Conservation (phyloP, 1,140 invertebrate species). For the Cepaea nemoralis region DNA sequence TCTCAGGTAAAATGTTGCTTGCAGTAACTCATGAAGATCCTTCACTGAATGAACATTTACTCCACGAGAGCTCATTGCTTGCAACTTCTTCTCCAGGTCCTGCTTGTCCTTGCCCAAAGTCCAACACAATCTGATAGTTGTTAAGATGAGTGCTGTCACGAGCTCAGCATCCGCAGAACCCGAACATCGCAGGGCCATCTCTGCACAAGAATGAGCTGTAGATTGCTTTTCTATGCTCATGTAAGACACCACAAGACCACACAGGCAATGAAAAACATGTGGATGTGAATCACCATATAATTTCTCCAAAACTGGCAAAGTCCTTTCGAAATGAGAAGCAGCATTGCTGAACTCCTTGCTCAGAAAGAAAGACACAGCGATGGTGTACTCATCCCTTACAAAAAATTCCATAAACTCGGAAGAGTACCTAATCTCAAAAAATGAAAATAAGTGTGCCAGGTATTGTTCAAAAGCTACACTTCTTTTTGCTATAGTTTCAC, state of each 20-base stretch:
- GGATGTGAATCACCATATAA: constrained; percentile 80
- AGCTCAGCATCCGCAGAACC: constrained; percentile 77
- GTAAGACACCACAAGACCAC: constrained; percentile 79
- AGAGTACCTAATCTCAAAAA: constrained; percentile 77
- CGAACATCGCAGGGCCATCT: constrained; percentile 76
- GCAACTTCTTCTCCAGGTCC: constrained; percentile 74
- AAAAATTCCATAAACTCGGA: constrained; percentile 79
- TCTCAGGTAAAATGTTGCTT: not conserved
- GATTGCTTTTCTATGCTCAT: constrained; percentile 74
- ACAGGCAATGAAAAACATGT: constrained; percentile 79
- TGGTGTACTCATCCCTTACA: constrained; percentile 78
- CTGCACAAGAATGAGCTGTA: constrained; percentile 79
- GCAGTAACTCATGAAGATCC: constrained; percentile 41
- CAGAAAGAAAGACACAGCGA: constrained; percentile 77
- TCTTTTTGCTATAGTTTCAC: constrained; percentile 79
- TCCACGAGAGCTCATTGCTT: constrained; percentile 77
- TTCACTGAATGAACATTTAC: constrained; percentile 26
- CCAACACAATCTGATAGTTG: constrained; percentile 80
- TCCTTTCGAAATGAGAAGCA: constrained; percentile 79
- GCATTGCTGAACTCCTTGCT: constrained; percentile 78
- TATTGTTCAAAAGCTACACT: constrained; percentile 81
- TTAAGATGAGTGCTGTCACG: constrained; percentile 80
- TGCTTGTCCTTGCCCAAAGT: constrained; percentile 71
- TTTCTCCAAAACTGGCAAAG: constrained; percentile 82
- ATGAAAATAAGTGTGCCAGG: constrained; percentile 76